Percentiles rank a stretch among this genome's conserved stretches.
phyloP scores from a whole-genome alignment of 2,113 vertebrate species.

The Stercorarius parasiticus region DNA sequence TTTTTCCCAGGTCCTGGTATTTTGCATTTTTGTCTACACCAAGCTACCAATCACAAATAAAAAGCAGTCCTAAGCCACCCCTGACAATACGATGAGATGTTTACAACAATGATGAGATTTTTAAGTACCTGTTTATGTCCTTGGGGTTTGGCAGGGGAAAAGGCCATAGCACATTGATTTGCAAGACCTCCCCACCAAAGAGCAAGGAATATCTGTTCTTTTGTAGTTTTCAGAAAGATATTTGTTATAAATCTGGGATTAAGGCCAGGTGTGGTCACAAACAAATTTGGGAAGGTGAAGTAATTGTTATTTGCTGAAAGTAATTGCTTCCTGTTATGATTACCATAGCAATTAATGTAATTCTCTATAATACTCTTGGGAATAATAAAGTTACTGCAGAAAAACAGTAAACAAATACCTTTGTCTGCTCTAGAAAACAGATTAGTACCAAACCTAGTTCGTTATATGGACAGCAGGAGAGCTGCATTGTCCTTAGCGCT shows the following conservation, averaged over 20 bases:
- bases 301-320: conserved; percentile 2
- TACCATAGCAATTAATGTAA: conserved; percentile 41
- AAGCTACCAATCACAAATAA: neutral
- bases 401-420: conserved; percentile 22
- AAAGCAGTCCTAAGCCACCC: neutral
- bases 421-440: neutral
- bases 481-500: neutral
- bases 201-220: neutral
- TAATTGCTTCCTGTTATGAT: conserved; percentile 9
- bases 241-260: neutral
- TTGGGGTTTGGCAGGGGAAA: neutral
- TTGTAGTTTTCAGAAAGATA: neutral
- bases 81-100: neutral
- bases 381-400: conserved; percentile 8
- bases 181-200: neutral
- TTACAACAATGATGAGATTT: neutral
- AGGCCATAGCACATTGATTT: neutral
- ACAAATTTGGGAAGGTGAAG: neutral
- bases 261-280: neutral
- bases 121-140: neutral
- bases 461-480: neutral
- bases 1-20: neutral
- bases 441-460: neutral
- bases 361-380: neutral
- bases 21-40: neutral